These are phyloP conservation scores for Teleogryllus oceanicus DNA, from an alignment of 2,888 invertebrate species.

Conservation along the genomic window DNA sequence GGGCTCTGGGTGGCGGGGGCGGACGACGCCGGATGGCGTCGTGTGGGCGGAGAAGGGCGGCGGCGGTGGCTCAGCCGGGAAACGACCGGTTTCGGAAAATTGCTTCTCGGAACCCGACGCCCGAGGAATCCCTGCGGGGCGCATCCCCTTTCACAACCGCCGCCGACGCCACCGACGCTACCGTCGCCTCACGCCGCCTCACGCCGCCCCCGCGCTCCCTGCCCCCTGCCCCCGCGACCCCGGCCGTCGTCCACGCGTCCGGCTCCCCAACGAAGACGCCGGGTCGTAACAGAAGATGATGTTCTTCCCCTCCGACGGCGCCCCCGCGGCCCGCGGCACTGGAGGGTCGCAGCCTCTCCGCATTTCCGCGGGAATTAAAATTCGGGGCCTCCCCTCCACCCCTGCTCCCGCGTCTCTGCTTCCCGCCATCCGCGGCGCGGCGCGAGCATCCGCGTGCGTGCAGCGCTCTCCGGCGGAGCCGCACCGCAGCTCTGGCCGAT, in stretches of 20 bases:
- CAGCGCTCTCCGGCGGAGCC: not conserved
- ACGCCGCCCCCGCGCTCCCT: too few relatives aligned
- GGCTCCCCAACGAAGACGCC: not conserved
- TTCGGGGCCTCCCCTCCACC: not conserved
- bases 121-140: too few relatives aligned
- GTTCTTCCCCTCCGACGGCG: not conserved
- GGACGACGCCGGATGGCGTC: too few relatives aligned
- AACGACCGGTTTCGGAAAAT: slow-evolving; percentile 18
- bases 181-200: too few relatives aligned
- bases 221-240: too few relatives aligned
- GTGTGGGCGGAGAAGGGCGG: not conserved
- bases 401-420: not conserved
- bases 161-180: not conserved
- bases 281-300: slow-evolving; percentile 4
- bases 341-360: not conserved
- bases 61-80: not conserved
- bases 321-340: not conserved
- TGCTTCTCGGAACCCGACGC: not conserved
- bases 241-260: too few relatives aligned
- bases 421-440: not conserved
- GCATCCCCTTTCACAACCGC: not conserved
- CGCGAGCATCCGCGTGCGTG: not conserved
- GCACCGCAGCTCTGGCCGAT: not conserved
- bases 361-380: not conserved
- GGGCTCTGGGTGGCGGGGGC: too few relatives aligned